Evolutionary conservation across 1,140 invertebrate genomes (phyloP).

Genomic region (Eumaeus atala): DNA sequence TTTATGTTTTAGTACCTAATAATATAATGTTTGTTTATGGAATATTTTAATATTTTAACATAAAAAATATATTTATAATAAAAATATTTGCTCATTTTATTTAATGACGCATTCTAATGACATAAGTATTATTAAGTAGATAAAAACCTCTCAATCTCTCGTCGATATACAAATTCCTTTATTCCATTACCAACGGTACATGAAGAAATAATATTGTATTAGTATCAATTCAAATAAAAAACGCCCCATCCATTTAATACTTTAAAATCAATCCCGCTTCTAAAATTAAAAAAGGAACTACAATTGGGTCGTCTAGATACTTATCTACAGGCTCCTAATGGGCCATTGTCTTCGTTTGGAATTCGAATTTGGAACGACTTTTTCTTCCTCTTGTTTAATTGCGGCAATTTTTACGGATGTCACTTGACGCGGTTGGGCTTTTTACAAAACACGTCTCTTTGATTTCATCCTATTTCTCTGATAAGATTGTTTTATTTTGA

Average conservation of each 20-base stretch:
- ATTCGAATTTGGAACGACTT: conserved; percentile 42
- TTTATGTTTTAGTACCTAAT: too few relatives aligned
- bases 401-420: conserved; percentile 60
- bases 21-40: too few relatives aligned
- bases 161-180: too few relatives aligned
- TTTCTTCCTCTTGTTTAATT: conserved; percentile 51
- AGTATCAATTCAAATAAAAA: conserved; percentile 18
- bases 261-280: conserved; percentile 32
- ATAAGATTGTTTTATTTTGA: conserved; percentile 6
- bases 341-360: conserved; percentile 51
- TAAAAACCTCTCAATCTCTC: too few relatives aligned
- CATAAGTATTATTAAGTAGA: too few relatives aligned
- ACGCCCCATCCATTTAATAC: conserved; percentile 23
- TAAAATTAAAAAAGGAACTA: conserved; percentile 49
- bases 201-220: conserved; percentile 1
- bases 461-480: conserved; percentile 8
- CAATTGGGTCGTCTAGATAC: conserved; percentile 52
- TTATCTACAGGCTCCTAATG: conserved; percentile 56
- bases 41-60: too few relatives aligned
- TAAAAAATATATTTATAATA: too few relatives aligned
- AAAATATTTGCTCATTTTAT: too few relatives aligned
- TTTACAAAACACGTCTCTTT: conserved; percentile 21
- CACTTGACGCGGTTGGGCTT: conserved; percentile 39
- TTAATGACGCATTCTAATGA: too few relatives aligned
- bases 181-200: conserved; percentile 4